phyloP scores from a whole-genome alignment of 92 coral and sea anemone genomes.

The Epizoanthus fatuus region DNA sequence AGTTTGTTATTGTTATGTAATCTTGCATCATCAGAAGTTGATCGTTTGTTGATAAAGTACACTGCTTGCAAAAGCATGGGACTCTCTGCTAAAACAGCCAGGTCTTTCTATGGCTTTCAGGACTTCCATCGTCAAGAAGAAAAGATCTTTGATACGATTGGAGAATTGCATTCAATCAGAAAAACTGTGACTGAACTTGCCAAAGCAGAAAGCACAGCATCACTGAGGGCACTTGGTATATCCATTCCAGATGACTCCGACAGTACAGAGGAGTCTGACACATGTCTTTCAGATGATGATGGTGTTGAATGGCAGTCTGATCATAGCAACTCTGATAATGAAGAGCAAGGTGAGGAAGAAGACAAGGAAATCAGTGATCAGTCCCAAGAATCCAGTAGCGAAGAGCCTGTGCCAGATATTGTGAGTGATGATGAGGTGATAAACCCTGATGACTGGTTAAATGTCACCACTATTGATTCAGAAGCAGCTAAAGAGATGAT shows the following conservation, averaged over 20 bases:
- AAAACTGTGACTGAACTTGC: slow-evolving; percentile 36
- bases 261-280: slow-evolving; percentile 37
- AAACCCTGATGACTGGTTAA: slow-evolving; percentile 66
- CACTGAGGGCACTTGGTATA: slow-evolving; percentile 63
- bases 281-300: slow-evolving; percentile 10
- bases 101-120: slow-evolving; percentile 51
- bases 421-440: slow-evolving; percentile 59
- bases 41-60: slow-evolving; percentile 53
- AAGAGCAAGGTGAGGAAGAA: slow-evolving; percentile 3
- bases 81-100: slow-evolving; percentile 46
- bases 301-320: slow-evolving; percentile 33
- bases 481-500: slow-evolving; percentile 67
- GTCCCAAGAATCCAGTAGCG: not conserved
- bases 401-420: slow-evolving; percentile 24
- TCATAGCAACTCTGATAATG: slow-evolving; percentile 8
- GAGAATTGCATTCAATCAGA: slow-evolving; percentile 34
- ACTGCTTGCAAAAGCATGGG: slow-evolving; percentile 60
- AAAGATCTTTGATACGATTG: slow-evolving; percentile 60
- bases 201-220: slow-evolving; percentile 42
- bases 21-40: slow-evolving; percentile 62
- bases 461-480: slow-evolving; percentile 43
- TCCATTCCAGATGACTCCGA: slow-evolving; percentile 57
- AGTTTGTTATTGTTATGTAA: slow-evolving; percentile 49
- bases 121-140: slow-evolving; percentile 64
- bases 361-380: slow-evolving; percentile 5